A percentile compares a stretch with the other conserved stretches of the same genome.
phyloP scores from a whole-genome alignment of 2,797 vertebrate species.

The Otolemur crassicaudatus region DNA sequence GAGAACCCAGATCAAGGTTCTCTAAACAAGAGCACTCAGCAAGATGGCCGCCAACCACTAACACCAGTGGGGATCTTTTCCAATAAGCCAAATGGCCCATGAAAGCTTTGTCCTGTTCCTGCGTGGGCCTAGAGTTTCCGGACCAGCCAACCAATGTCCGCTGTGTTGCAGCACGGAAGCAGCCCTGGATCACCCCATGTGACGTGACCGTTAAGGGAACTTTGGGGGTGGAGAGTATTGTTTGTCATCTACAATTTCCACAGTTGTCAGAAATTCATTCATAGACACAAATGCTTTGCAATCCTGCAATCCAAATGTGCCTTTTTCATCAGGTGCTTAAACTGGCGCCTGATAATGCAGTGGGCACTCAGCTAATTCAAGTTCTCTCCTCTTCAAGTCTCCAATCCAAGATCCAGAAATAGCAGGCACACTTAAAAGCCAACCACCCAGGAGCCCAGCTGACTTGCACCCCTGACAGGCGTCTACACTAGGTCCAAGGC shows the following conservation, averaged over 20 bases:
- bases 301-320: neutral
- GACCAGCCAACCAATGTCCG: fast-evolving
- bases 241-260: neutral
- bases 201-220: neutral
- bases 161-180: too few relatives aligned
- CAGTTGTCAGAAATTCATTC: too few relatives aligned
- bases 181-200: neutral
- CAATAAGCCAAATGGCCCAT: neutral
- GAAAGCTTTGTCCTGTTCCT: too few relatives aligned
- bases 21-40: neutral
- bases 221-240: too few relatives aligned
- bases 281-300: fast-evolving
- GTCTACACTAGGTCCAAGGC: fast-evolving
- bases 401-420: fast-evolving
- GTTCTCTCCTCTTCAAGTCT: neutral
- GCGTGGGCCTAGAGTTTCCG: fast-evolving
- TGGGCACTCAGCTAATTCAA: fast-evolving
- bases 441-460: fast-evolving
- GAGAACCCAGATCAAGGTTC: too few relatives aligned
- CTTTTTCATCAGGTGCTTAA: fast-evolving
- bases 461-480: neutral
- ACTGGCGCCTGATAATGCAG: fast-evolving
- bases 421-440: fast-evolving
- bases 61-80: neutral
- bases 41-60: neutral